These are phyloP conservation scores for Micrasema longulum DNA, from an alignment of 1,140 invertebrate species.

Conservation along the genomic window DNA sequence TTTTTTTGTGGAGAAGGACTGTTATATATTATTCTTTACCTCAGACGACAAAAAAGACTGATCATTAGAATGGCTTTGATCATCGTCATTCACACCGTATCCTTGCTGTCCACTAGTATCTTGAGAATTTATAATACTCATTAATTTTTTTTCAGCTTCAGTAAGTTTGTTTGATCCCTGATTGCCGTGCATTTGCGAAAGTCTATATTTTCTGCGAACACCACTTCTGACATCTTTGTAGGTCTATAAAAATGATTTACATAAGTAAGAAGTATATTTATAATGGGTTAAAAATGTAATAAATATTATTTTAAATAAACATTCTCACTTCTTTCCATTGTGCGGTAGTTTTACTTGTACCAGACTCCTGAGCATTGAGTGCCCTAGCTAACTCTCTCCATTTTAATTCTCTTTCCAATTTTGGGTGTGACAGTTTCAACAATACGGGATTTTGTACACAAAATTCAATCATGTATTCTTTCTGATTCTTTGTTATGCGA, in stretches of 20 bases:
- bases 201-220: slow-evolving; percentile 22
- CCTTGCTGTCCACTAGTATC: neutral
- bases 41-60: neutral
- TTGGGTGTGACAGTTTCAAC: neutral
- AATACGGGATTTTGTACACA: slow-evolving; percentile 14
- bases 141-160: neutral
- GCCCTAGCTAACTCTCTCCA: slow-evolving; percentile 22
- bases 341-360: slow-evolving; percentile 25
- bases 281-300: neutral
- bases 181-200: slow-evolving; percentile 13
- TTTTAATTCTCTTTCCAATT: slow-evolving; percentile 22
- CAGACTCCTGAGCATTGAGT: slow-evolving; percentile 7
- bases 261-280: neutral
- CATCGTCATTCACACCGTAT: neutral
- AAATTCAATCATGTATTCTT: slow-evolving; percentile 21
- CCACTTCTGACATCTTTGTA: slow-evolving; percentile 21
- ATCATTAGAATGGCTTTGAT: slow-evolving; percentile 3
- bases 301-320: neutral
- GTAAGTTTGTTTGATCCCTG: slow-evolving; percentile 3
- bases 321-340: slow-evolving; percentile 31
- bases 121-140: neutral
- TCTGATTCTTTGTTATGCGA: slow-evolving; percentile 20
- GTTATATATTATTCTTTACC: too few species aligned
- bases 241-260: slow-evolving; percentile 5
- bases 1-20: too few species aligned